Conservation (phyloP, 2,113 vertebrate species). For the Phalacrocorax brasilianus region DNA sequence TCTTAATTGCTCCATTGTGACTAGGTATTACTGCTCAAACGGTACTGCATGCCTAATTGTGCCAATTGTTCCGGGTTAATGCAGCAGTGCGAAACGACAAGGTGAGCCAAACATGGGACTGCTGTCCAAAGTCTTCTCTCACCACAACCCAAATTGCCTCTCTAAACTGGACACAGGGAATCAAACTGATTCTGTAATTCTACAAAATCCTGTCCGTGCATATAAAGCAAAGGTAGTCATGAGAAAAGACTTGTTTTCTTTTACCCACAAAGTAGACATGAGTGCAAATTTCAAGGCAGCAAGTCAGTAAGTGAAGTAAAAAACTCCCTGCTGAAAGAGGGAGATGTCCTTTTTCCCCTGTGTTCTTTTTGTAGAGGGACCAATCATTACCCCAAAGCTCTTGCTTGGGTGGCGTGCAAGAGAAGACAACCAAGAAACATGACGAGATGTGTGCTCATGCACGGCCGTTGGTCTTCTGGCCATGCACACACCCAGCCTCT, state of each 20-base stretch:
- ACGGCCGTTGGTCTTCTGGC: not conserved
- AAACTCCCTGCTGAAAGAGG: not conserved
- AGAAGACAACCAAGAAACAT: not conserved
- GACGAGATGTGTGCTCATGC: not conserved
- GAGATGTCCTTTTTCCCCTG: not conserved
- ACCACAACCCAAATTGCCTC: not conserved
- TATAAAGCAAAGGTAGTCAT: not conserved
- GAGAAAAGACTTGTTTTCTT: not conserved
- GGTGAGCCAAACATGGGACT: not conserved
- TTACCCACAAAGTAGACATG: not conserved
- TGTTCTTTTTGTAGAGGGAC: not conserved
- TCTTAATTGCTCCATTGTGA: constrained; percentile 71
- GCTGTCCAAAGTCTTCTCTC: not conserved
- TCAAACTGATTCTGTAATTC: not conserved
- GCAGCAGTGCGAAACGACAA: not conserved
- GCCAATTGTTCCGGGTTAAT: not conserved
- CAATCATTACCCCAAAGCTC: not conserved
- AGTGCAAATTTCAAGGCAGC: not conserved
- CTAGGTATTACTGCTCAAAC: constrained; percentile 21
- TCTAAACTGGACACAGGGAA: not conserved
- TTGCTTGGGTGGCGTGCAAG: not conserved
- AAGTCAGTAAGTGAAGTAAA: not conserved
- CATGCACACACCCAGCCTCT: not conserved
- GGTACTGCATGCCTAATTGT: not conserved
- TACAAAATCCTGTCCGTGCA: not conserved